A percentile compares a stretch with the other conserved stretches of the same genome.
Evolutionary conservation across 1,140 invertebrate species (phyloP).

Genomic region (Megalopta genalis): DNA sequence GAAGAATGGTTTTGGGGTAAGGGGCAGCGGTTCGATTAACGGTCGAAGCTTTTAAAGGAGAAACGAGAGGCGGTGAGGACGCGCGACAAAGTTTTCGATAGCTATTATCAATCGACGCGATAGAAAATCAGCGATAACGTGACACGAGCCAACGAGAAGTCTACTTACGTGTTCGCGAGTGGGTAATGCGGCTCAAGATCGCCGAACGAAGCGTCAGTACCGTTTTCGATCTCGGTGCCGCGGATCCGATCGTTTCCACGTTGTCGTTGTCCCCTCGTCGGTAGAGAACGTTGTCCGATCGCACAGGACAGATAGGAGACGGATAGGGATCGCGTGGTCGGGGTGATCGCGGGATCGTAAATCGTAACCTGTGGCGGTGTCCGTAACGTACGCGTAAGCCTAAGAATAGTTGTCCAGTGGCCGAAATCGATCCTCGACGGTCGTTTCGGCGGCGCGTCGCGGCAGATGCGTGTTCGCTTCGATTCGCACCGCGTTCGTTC

Average conservation of each 20-base stretch:
- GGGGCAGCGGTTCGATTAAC: background rate
- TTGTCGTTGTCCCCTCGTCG: background rate
- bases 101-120: conserved; percentile 66
- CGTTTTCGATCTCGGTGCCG: conserved; percentile 17
- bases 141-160: conserved; percentile 35
- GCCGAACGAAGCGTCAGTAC: conserved; percentile 47
- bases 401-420: background rate
- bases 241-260: background rate
- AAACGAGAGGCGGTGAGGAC: conserved; percentile 18
- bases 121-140: conserved; percentile 67
- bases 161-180: conserved; percentile 30
- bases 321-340: too few relatives aligned
- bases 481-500: background rate
- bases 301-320: too few relatives aligned
- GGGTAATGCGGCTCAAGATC: conserved; percentile 29
- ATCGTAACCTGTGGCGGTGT: too few relatives aligned
- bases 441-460: background rate
- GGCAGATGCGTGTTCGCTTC: background rate
- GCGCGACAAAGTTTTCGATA: conserved; percentile 55
- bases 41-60: conserved; percentile 17
- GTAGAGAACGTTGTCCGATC: too few relatives aligned
- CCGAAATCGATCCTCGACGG: conserved; percentile 9
- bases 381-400: background rate
- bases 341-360: background rate
- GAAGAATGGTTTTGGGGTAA: background rate